A percentile compares a stretch with the other conserved stretches of the same genome.
Conservation (phyloP, 2,797 vertebrate genomes). For the Centroberyx gerrardi region DNA sequence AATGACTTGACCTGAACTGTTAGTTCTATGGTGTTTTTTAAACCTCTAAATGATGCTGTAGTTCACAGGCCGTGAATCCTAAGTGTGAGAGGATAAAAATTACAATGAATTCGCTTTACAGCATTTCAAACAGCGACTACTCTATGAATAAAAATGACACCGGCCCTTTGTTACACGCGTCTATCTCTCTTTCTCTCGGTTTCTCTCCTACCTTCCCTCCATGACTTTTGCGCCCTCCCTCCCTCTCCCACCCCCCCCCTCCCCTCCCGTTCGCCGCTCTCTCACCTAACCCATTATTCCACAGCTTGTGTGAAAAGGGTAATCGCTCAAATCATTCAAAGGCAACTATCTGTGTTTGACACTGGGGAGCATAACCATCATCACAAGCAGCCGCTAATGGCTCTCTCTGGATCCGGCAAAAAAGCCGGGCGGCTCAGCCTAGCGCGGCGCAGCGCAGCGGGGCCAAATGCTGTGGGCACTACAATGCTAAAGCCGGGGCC, state of each 20-base stretch:
- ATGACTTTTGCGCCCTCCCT: conserved; percentile 32
- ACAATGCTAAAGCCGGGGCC: conserved; percentile 77
- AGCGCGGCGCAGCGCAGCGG: conserved; percentile 66
- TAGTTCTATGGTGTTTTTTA: too few species aligned
- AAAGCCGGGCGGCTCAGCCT: conserved; percentile 73
- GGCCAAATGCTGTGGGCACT: conserved; percentile 86
- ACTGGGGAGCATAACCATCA: conserved; percentile 82
- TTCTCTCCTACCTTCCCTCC: conserved; percentile 15
- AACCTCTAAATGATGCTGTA: neutral
- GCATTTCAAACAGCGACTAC: conserved; percentile 31
- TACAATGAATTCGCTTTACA: conserved; percentile 12
- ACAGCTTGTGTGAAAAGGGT: conserved; percentile 78
- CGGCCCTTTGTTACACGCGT: neutral
- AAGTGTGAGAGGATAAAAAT: conserved; percentile 8
- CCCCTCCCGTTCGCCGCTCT: conserved; percentile 36
- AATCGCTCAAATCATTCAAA: conserved; percentile 84
- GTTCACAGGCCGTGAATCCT: neutral
- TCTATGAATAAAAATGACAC: conserved; percentile 39
- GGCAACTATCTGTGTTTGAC: conserved; percentile 84
- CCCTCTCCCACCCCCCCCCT: conserved; percentile 25
- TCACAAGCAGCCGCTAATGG: conserved; percentile 85
- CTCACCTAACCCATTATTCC: conserved; percentile 76
- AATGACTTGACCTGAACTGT: too few species aligned
- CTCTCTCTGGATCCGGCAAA: conserved; percentile 83
- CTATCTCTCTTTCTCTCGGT: conserved; percentile 7